Base-by-base conservation (phyloP, 2,888 invertebrate species). In the Perdita meconis region DNA sequence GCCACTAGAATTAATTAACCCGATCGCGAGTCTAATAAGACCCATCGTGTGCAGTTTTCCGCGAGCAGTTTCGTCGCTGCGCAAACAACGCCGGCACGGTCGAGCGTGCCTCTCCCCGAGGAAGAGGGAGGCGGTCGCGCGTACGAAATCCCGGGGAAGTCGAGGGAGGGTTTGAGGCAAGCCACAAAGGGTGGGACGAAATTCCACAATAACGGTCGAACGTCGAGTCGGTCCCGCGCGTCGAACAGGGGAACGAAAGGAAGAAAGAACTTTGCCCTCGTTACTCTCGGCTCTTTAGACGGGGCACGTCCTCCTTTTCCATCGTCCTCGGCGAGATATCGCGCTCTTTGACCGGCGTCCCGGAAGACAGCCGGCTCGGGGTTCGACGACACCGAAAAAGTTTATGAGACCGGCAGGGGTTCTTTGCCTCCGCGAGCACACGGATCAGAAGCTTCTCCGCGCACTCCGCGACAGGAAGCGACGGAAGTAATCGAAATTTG, bases 311-410 rank as follows among this genome's bases (percentile, higher is more conserved):
- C n/a, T 8, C n/a, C 40, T 0, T n/a, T n/a, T 24, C 4, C 12
- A 16, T 19, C 24, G n/a, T 19, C 16, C 50, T 19, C 24, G 19
- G 12, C 40, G 13, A 13, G 10, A 10, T 22, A 16, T 8, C 42
- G 47, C 22, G 16, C 38, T 56, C 78, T 78, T 78, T 78, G 71
- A 72, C 60, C 67, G 64, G 16, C 64, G 50, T 71, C 36, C 40
- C 71, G 77, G 71, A 78, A 77, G 55, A 59, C 59, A 34, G 53
- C 10, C 4, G 13, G 0, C 44, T 16, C 2, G 16, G 55, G 30
- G 78, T 79, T 80, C 74, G 66, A 74, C 34, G 74, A 78, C 81
- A 80, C 53, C 56, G 40, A 74, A 65, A 34, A 78, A 67, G 47
- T 78, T 50, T 38, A 59, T 40, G 50, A 66, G 19, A n/a, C 50